phyloP scores from a whole-genome alignment of 2,113 vertebrate genomes.

The Empidonax traillii region DNA sequence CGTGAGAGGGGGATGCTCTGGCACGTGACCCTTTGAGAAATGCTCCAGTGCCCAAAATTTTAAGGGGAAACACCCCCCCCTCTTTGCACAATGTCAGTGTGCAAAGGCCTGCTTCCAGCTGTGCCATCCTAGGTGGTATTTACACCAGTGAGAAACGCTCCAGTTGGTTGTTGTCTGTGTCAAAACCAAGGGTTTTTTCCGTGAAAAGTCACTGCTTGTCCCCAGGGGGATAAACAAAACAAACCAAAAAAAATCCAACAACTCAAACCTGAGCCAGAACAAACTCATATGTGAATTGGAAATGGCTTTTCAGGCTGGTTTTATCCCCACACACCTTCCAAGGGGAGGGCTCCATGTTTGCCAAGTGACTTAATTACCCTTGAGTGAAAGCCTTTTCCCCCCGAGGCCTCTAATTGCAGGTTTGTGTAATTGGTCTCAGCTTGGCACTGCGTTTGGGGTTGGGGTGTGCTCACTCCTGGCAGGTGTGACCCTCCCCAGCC shows the following conservation, averaged over 20 bases:
- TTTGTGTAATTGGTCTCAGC: constrained; percentile 4
- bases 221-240: rapidly evolving
- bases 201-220: neutral
- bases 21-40: neutral
- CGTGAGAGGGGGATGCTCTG: rapidly evolving
- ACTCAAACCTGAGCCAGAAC: neutral
- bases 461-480: rapidly evolving
- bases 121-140: rapidly evolving
- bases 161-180: rapidly evolving
- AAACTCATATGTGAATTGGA: neutral
- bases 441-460: neutral
- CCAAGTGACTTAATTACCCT: constrained; percentile 27
- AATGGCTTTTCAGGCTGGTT: neutral
- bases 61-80: too few species aligned
- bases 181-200: neutral
- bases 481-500: neutral
- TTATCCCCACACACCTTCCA: neutral
- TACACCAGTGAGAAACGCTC: rapidly evolving
- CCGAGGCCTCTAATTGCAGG: constrained; percentile 22
- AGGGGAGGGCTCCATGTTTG: neutral
- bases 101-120: neutral
- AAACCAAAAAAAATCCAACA: neutral
- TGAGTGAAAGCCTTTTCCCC: constrained; percentile 1
- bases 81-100: rapidly evolving
- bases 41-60: neutral